Conservation (phyloP, 2,888 invertebrate species). For the Coleophora flavipennella region DNA sequence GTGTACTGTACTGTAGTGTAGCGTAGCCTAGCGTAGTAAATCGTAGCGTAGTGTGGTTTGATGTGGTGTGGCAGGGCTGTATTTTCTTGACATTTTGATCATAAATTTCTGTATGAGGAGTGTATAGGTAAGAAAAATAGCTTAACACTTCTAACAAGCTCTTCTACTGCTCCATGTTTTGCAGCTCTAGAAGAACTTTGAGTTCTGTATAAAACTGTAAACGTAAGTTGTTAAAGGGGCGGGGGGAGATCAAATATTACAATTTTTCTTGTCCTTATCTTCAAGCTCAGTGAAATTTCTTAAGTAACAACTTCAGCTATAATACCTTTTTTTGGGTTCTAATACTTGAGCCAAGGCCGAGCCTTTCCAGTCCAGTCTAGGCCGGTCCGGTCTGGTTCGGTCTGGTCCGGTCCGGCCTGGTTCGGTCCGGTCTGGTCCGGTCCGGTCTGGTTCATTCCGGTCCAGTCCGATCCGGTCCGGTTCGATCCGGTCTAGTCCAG, state of each 20-base stretch:
- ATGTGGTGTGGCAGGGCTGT: no score
- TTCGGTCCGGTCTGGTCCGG: no score
- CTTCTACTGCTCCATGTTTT: conserved; percentile 80
- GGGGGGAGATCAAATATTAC: conserved; percentile 84
- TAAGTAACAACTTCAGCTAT: conserved; percentile 79
- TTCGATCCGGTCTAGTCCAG: no score
- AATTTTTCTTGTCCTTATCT: conserved; percentile 75
- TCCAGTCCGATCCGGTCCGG: no score
- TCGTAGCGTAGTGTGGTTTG: no score
- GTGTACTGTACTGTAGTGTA: no score
- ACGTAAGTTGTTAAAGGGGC: conserved; percentile 76
- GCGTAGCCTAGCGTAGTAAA: no score
- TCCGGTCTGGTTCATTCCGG: no score
- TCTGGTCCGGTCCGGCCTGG: no score
- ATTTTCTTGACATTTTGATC: conserved; percentile 72
- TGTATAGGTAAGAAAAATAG: conserved; percentile 82
- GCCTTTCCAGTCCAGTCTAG: no score
- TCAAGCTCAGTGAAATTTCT: conserved; percentile 78
- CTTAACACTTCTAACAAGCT: conserved; percentile 80
- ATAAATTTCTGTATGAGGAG: conserved; percentile 82
- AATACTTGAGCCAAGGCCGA: conserved; percentile 80
- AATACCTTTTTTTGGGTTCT: conserved; percentile 79
- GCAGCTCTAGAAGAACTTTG: conserved; percentile 78
- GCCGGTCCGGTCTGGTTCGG: no score
- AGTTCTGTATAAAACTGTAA: conserved; percentile 75